Conservation (phyloP, 2,113 vertebrate genomes). For the Microtus montanus region DNA sequence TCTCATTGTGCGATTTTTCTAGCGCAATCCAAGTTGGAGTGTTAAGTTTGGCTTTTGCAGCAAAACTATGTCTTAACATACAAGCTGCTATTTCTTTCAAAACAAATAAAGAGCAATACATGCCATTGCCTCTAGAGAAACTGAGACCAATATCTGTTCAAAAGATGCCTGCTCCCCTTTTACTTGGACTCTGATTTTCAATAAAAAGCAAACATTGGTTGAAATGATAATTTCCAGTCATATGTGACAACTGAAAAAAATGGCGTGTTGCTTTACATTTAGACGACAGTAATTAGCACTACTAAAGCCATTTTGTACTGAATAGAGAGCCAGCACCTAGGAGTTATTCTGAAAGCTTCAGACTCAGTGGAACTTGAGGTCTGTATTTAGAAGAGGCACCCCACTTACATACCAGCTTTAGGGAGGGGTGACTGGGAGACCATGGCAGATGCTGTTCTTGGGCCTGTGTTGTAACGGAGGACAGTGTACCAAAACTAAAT, state of each 20-base stretch:
- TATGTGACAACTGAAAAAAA: background rate
- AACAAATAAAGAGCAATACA: background rate
- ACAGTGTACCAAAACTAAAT: constrained; percentile 32
- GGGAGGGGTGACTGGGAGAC: background rate
- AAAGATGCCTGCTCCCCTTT: constrained; percentile 58
- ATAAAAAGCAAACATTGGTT: background rate
- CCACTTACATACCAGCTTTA: background rate
- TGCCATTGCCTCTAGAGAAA: background rate
- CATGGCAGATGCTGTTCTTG: background rate
- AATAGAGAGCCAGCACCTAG: constrained; percentile 8
- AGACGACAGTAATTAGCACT: background rate
- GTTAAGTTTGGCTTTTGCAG: constrained; percentile 37
- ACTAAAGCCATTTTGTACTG: constrained; percentile 17
- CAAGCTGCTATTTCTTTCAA: constrained; percentile 42
- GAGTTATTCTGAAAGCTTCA: background rate
- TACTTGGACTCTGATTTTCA: constrained; percentile 10
- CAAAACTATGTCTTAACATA: background rate
- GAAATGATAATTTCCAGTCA: background rate
- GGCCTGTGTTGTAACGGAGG: background rate
- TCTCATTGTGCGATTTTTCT: constrained; percentile 27
- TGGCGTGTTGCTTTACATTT: too few relatives aligned
- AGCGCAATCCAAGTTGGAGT: constrained; percentile 20
- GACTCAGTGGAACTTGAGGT: constrained; percentile 20
- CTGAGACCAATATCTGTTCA: background rate
- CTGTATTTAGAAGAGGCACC: constrained; percentile 46